These are phyloP conservation scores for Bacillus rossius DNA, from an alignment of 1,140 invertebrate genomes.

Conservation along the genomic window DNA sequence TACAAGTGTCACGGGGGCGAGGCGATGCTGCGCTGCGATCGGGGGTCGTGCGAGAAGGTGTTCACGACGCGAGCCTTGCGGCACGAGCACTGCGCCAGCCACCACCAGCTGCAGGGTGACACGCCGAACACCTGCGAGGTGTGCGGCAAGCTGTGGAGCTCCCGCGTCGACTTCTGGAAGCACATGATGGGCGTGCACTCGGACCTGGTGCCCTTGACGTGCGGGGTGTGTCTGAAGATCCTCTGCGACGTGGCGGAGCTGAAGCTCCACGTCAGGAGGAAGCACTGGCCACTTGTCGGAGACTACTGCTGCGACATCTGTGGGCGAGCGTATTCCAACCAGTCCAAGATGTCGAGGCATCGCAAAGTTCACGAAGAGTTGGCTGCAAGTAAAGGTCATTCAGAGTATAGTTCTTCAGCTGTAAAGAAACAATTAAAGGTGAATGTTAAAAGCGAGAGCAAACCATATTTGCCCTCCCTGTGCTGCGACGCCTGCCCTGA, in stretches of 20 bases:
- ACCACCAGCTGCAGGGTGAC: slow-evolving; percentile 45
- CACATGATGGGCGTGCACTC: slow-evolving; percentile 51
- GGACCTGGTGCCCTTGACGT: slow-evolving; percentile 48
- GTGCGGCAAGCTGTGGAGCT: slow-evolving; percentile 50
- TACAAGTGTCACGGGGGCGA: slow-evolving; percentile 42
- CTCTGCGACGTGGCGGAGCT: slow-evolving; percentile 44
- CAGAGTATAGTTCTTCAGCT: neutral
- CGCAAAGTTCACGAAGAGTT: slow-evolving; percentile 43
- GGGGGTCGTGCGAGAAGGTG: slow-evolving; percentile 44
- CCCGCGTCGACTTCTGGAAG: slow-evolving; percentile 50
- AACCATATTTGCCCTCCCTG: neutral
- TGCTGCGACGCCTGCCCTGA: slow-evolving; percentile 43
- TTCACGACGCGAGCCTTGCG: slow-evolving; percentile 45
- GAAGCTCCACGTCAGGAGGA: slow-evolving; percentile 42
- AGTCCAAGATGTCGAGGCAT: slow-evolving; percentile 50
- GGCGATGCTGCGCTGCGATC: slow-evolving; percentile 37
- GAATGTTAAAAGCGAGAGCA: neutral
- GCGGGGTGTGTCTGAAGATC: slow-evolving; percentile 50
- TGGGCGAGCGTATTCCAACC: slow-evolving; percentile 48
- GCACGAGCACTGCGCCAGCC: slow-evolving; percentile 42
- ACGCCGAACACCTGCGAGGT: slow-evolving; percentile 46
- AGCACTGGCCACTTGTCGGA: slow-evolving; percentile 47
- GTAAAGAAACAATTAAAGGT: neutral
- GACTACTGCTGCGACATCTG: slow-evolving; percentile 51
- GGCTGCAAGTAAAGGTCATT: neutral